Evolutionary conservation across 1,140 invertebrate species (phyloP), one percentile per base, ranked within the genome.

Genomic region (Prorops nasuta): DNA sequence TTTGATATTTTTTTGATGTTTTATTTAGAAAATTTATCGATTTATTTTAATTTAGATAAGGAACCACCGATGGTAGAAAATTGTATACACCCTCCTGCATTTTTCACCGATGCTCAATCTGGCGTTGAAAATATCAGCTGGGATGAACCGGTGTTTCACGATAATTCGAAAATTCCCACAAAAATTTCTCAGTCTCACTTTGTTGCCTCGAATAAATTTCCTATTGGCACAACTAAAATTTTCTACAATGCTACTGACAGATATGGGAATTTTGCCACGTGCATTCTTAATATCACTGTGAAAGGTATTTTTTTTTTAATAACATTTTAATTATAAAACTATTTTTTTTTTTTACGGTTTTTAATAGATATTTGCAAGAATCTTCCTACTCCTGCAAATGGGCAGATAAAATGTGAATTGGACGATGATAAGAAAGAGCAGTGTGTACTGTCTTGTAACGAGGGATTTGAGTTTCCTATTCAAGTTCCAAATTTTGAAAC

Each of bases 81-180:
- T 42, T 89, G 86, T 65, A 66, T 81, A 6, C 81, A 80, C 50
- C 84, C 84, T 2, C 72, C 80, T 3, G 69, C 77, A 15, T 80
- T 81, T 51, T 67, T 84, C 2, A 78, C 77, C 9, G 56, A 67
- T 12, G 71, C 76, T 12, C 63, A 66, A 22, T 66, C 64, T 8
- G 64, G 64, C 4, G 57, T 69, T 35, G 38, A 37, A 24, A 77
- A 77, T 54, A 72, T 83, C 2, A 74, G 77, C 3, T 88, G 86
- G 85, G 82, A 85, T 40, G 83, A 86, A 54, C 86, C 87, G 14
- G 63, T 81, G 6, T 85, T 88, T 66, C 82, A 81, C 51, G 87
- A 89, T 58, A 89, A 88, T 69, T 88, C 86, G 0, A 80, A 79
- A 34, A 52, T 69, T 24, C 58, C 65, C 0, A 58, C 82, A 0